Evolutionary conservation across 2,888 invertebrate genomes (phyloP), one percentile per base, ranked within the genome.

Genomic region (Pandemis cinnamomeana): DNA sequence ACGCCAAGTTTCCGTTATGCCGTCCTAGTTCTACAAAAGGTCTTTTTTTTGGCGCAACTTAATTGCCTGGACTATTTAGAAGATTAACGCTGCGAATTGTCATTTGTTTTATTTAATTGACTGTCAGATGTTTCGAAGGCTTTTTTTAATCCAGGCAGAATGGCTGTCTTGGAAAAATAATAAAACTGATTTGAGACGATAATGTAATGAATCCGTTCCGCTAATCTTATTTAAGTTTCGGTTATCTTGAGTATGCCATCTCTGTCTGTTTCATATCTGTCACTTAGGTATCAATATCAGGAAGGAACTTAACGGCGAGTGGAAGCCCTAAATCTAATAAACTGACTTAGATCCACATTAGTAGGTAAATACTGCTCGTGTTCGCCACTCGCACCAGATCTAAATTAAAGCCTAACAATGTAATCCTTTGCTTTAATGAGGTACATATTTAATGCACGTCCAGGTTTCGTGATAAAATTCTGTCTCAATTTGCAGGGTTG

Each of bases 1-100:
- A 84, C 88, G 87, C 79, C 83, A 81, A 84, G 83, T 86, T 86
- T 84, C 84, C 82, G 84, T 86, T 85, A 84, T 83, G 83, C 81
- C 85, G 83, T 83, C 87, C 81, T 85, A 74, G 79, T 81, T 81
- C 80, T 82, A 83, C 82, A 77, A 77, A 79, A 53, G 78, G 77
- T 67, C 77, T 78, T 80, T 79, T 78, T 78, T 71, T 66, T 66
- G 75, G 75, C 75, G 72, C 76, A 55, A 36, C 72, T 75, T 78
- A 77, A 78, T 76, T 76, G 71, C 73, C 72, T 41, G 75, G 61
- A 62, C 73, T 71, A 73, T 61, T 78, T 75, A 58, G 58, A 7
- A 11, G 58, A 58, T 58, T 58, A 58, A n/a, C 46, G 46, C 11
- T 5, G 20, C 10, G 58, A 58, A 5, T 58, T 27, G 11, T 58